Conservation (phyloP, 2,888 invertebrate species). For the Sesia bembeciformis region DNA sequence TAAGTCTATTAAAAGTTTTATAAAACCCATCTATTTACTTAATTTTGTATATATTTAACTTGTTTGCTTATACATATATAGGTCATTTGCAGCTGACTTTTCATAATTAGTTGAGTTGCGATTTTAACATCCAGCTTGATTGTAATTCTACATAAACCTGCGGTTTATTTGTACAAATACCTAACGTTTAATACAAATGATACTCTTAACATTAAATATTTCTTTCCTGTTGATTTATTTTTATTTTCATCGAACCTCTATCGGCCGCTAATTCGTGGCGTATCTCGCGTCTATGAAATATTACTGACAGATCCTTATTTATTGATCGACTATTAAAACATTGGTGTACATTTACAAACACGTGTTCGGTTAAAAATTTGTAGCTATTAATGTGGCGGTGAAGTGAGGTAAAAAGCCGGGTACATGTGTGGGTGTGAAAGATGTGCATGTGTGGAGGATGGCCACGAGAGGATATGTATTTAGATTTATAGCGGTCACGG, state of each 20-base stretch:
- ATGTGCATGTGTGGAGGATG: constrained; percentile 2
- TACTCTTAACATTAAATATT: no score
- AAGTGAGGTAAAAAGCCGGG: constrained; percentile 7
- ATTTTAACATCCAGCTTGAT: no score
- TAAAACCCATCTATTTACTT: no score
- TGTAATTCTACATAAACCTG: no score
- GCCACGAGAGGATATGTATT: constrained; percentile 11
- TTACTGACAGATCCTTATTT: background rate
- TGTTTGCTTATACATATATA: no score
- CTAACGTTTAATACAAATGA: no score
- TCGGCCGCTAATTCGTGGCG: background rate
- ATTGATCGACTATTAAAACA: background rate
- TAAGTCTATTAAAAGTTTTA: no score
- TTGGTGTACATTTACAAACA: background rate
- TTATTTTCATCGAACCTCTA: background rate
- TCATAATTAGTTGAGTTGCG: no score
- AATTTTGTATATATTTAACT: no score
- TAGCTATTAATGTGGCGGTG: constrained; percentile 13
- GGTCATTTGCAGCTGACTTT: no score
- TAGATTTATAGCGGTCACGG: constrained; percentile 19
- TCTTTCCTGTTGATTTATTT: background rate
- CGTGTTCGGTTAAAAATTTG: constrained; percentile 6
- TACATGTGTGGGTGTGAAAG: constrained; percentile 3
- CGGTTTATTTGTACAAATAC: no score
- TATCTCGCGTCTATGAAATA: background rate